Conservation (phyloP, 2,113 vertebrate genomes). For the Plecturocebus donacophilus region DNA sequence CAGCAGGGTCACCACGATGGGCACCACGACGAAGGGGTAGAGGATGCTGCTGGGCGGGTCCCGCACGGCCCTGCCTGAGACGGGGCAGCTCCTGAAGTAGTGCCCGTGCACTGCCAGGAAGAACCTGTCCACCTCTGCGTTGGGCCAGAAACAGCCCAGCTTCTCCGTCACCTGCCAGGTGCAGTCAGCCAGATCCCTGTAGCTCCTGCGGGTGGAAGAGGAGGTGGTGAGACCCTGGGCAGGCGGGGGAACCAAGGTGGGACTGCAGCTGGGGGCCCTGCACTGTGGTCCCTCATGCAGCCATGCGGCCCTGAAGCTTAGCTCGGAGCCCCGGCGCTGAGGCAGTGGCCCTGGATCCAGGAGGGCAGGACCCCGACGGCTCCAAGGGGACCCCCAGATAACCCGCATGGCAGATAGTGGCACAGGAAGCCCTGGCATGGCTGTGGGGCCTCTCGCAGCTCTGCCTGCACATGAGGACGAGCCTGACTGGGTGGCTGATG, state of each 20-base stretch:
- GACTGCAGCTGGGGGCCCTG: accelerated
- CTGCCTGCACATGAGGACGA: background rate
- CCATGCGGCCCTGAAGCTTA: too few relatives aligned
- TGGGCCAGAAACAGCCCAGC: slow-evolving; percentile 95
- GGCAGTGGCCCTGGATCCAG: background rate
- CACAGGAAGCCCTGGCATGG: background rate
- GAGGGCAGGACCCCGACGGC: background rate
- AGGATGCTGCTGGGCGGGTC: slow-evolving; percentile 92
- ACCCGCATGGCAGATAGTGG: background rate
- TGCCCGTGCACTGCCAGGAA: slow-evolving; percentile 90
- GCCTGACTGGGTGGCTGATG: background rate
- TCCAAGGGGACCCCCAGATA: accelerated
- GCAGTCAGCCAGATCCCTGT: slow-evolving; percentile 93
- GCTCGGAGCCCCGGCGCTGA: background rate
- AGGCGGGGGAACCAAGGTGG: accelerated
- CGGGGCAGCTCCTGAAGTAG: slow-evolving; percentile 93
- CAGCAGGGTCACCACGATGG: slow-evolving; percentile 91
- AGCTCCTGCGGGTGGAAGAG: slow-evolving; percentile 83
- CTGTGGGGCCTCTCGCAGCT: background rate
- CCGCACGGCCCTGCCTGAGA: slow-evolving; percentile 87
- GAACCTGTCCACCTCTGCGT: slow-evolving; percentile 92
- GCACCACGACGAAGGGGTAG: slow-evolving; percentile 92
- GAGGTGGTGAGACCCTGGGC: background rate
- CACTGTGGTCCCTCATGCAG: background rate
- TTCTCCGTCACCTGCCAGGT: slow-evolving; percentile 86